Base-by-base conservation (phyloP, 1,140 invertebrate genomes). In the Lordiphosa collinella region DNA sequence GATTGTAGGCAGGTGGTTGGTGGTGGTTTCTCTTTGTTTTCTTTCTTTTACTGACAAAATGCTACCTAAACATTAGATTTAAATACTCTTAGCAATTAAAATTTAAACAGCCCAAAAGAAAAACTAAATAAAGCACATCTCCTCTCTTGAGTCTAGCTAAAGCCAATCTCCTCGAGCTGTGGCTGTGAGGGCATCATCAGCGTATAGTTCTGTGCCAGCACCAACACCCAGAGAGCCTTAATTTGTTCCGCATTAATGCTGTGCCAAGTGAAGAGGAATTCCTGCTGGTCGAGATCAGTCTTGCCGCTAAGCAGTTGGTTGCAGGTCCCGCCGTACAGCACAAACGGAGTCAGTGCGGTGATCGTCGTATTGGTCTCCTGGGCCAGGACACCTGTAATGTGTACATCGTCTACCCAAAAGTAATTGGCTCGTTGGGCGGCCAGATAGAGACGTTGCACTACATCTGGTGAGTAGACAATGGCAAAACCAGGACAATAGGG, bases 341-440 rank as follows among this genome's bases (percentile, higher is more conserved):
- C 89, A 59, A 91, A 86, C 34, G 89, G 90, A 43, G 89, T 71
- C 34, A 92, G 66, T 32, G 89, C 86, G 9, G 91, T 91, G 53
- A 92, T 91, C 10, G 90, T 90, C 18, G 93, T 80, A 80, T 92
- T 92, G 7, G 92, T 89, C 80, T 91, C 91, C 63, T 91, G 86
- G 2, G 93, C 92, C 50, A 95, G 82, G 6, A 92, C 92, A 22
- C 95, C 95, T 1, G 95, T 96, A 12, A 96, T 90, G 67, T 94
- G 93, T 8, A 96, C 94, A 89, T 96, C 95, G 86, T 96, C 95
- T 41, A 96, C 95, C 95, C 95, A 96, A 90, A 96, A 96, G 87
- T 93, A 95, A 4, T 90, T 89, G 8, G 91, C 65, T 38, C 86
- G 90, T 78, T 94, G 93, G 2, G 93, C 92, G 51, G 92, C 90